A percentile compares a stretch with the other conserved stretches of the same genome.
Evolutionary conservation across 2,888 invertebrate species (phyloP).

Genomic region (Belgica antarctica): DNA sequence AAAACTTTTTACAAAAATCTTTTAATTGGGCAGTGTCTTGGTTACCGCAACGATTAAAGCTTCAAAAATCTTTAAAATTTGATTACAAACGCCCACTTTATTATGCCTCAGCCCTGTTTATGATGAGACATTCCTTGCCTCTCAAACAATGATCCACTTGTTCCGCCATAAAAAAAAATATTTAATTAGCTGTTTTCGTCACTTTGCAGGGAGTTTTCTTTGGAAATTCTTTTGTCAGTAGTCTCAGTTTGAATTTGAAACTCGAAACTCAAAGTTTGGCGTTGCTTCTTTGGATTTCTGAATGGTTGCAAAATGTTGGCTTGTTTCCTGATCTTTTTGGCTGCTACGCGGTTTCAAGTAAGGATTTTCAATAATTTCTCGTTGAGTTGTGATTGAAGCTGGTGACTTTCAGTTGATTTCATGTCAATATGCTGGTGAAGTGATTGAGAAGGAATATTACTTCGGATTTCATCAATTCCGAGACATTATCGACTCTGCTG

Average conservation of each 20-base stretch:
- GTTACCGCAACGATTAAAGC: no score
- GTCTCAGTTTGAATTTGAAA: background rate
- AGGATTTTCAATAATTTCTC: background rate
- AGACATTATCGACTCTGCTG: background rate
- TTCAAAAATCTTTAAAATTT: no score
- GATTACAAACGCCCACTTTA: no score
- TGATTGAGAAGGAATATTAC: conserved; percentile 12
- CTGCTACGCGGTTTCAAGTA: background rate
- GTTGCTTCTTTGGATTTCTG: background rate
- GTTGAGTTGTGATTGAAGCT: no score
- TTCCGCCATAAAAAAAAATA: no score
- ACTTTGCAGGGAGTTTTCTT: background rate
- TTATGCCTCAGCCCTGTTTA: no score
- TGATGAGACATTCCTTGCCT: no score
- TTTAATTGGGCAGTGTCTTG: no score
- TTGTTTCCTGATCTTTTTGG: background rate
- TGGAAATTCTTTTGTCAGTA: background rate
- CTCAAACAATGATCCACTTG: no score
- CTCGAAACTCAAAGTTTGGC: background rate
- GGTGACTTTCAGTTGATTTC: background rate
- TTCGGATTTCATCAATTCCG: background rate
- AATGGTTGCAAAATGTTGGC: background rate
- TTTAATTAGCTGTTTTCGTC: conserved; percentile 40
- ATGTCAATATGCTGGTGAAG: background rate
- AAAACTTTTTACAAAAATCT: no score